Evolutionary conservation across 2,113 vertebrate species (phyloP), one percentile per base, ranked within the genome.

Genomic region (Tachycineta bicolor): DNA sequence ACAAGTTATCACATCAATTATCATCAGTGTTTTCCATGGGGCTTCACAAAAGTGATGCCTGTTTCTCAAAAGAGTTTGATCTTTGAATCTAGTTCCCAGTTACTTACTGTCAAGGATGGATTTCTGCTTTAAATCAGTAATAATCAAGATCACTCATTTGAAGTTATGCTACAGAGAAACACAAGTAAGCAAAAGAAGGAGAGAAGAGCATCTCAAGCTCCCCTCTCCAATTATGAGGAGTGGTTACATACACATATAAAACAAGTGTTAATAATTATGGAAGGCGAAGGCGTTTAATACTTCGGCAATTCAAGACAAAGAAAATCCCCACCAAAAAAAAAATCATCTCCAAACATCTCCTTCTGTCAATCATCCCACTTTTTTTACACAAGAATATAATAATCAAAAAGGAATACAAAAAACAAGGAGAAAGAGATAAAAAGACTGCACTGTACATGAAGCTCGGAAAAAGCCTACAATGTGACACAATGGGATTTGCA

Each of bases 161-260:
- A 93, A 71, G 12, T 46, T 62, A 46, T 0, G 7, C 53, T 67
- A 86, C 4, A 68, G 24, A 75, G 24, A 83, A 87, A 21, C 3
- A 3, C 18, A 74, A 69, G 21, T 41, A 84, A 73, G 19, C 55
- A 50, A 55, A 21, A 63, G 34, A 46, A 6, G 22, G 15, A 68
- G 60, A 44, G 14, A 58, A 67, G 10, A 41, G 28, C 1, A 3
- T 13, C 49, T 80, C 59, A 58, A 70, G 37, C 37, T 68, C 60
- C 5, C 1, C 8, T 47, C 34, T 60, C 20, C 0, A 2, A 46
- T n/a, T 75, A 75, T 0, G 0, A 41, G 60, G 24, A 33, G 25
- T 46, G 12, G 17, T 46, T 64, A 63, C 24, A 67, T 0, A 55
- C 4, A 55, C 13, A 60, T 1, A 34, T 0, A 1, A 28, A 10